A percentile compares a stretch with the other conserved stretches of the same genome.
Conservation (phyloP, 2,888 invertebrate genomes). For the Leucophora obtusa region DNA sequence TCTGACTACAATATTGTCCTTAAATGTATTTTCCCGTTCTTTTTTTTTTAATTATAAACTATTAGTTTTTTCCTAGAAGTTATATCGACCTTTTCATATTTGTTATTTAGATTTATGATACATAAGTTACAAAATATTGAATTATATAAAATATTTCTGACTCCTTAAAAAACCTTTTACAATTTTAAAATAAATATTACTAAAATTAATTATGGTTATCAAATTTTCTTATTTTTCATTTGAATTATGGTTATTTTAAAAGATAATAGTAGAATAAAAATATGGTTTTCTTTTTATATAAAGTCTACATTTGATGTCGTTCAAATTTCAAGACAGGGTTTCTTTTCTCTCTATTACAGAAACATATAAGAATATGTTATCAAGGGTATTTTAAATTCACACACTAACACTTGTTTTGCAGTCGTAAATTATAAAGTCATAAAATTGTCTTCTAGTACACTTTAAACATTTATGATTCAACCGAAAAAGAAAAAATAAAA, state of each 20-base stretch:
- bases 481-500: not conserved
- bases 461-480: constrained; percentile 36
- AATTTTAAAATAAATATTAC: not conserved
- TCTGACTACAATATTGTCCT: too few species aligned
- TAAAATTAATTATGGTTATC: not conserved
- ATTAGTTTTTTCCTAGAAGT: too few species aligned
- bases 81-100: too few species aligned
- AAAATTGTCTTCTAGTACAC: constrained; percentile 33
- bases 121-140: too few species aligned
- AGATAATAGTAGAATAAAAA: not conserved
- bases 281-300: not conserved
- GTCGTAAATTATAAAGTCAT: constrained; percentile 60
- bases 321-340: not conserved
- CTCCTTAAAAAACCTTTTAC: not conserved
- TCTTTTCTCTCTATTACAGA: not conserved
- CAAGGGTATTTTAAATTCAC: constrained; percentile 23
- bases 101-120: too few species aligned
- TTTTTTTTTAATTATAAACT: too few species aligned
- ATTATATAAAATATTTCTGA: too few species aligned
- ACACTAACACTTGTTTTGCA: constrained; percentile 35
- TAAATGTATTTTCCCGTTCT: too few species aligned
- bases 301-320: not conserved
- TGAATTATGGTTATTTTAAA: not conserved
- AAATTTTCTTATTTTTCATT: not conserved
- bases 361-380: not conserved